Base-by-base conservation (phyloP, 1,140 invertebrate species). In the Danaus melanippus region DNA sequence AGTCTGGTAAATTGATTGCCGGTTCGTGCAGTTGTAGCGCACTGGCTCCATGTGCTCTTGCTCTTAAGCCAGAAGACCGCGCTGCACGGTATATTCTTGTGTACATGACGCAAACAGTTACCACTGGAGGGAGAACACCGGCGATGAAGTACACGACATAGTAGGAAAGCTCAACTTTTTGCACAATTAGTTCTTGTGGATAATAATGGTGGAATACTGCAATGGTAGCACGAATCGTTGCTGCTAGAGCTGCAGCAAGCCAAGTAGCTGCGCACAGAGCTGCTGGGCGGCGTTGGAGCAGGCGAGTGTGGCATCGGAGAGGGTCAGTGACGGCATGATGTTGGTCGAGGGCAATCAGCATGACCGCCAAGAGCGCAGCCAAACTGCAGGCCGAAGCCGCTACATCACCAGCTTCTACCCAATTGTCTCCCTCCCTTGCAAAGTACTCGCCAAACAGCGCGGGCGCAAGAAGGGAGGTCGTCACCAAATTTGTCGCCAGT, bases 251-350 rank as follows among this genome's bases (percentile, higher is more conserved):
- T 0, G 93, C 90, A 1, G 92, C 76, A 8, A 90, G 62, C 95
- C 94, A 93, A 9, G 90, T 89, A 10, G 88, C 80, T 8, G 90
- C 85, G 51, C 96, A 93, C 9, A 95, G 86, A 0, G 92, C 76
- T 1, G 89, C 91, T 0, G 92, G 93, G 45, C 92, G 91, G 9
- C 91, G 83, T 66, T 93, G 92, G 66, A 94, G 91, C 56, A 97
- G 89, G 39, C 92, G 90, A 10, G 91, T 91, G 60, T 94, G 92
- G 76, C 96, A 96, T n/a, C 93, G 91, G 15, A 96, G 87, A 0
- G 95, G 95, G 75, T 95, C 93, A 6, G 94, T 93, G 39, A 97
- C 94, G 0, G 95, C 95, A 61, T 93, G 92, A 79, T 95, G 96
- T 68, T 96, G 93, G 72, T 97, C 95, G 2, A 95, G 84, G 1